Conservation (phyloP, 2,113 vertebrate species). For the Siniperca knerii region DNA sequence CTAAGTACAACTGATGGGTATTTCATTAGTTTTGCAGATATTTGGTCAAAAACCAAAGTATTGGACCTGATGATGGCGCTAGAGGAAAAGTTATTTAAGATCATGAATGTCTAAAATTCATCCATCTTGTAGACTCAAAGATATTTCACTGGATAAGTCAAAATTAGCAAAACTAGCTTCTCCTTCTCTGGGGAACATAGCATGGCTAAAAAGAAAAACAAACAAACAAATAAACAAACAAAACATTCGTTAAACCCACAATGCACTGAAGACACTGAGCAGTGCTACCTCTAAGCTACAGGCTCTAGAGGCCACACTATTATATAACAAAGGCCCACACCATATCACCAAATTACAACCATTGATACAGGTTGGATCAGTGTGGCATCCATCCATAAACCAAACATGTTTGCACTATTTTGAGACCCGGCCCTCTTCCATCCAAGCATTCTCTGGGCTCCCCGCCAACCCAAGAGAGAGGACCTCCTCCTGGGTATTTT, state of each 20-base stretch:
- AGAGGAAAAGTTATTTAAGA: neutral
- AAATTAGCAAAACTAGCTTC: neutral
- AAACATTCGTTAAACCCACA: neutral
- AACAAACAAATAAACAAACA: neutral
- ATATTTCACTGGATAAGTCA: neutral
- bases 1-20: neutral
- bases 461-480: constrained; percentile 59
- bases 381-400: constrained; percentile 39
- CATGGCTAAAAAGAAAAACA: neutral
- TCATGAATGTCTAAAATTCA: neutral
- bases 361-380: constrained; percentile 32
- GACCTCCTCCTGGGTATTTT: constrained; percentile 62
- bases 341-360: constrained; percentile 3
- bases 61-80: neutral
- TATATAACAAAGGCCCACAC: neutral
- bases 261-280: neutral
- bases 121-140: neutral
- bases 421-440: constrained; percentile 59
- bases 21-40: neutral
- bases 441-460: constrained; percentile 50
- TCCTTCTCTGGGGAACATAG: neutral
- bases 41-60: neutral
- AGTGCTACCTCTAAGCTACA: neutral
- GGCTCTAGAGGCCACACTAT: neutral
- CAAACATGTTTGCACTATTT: constrained; percentile 72